These are phyloP conservation scores for Vidua chalybeata DNA, from an alignment of 2,113 vertebrate species.

Conservation along the genomic window DNA sequence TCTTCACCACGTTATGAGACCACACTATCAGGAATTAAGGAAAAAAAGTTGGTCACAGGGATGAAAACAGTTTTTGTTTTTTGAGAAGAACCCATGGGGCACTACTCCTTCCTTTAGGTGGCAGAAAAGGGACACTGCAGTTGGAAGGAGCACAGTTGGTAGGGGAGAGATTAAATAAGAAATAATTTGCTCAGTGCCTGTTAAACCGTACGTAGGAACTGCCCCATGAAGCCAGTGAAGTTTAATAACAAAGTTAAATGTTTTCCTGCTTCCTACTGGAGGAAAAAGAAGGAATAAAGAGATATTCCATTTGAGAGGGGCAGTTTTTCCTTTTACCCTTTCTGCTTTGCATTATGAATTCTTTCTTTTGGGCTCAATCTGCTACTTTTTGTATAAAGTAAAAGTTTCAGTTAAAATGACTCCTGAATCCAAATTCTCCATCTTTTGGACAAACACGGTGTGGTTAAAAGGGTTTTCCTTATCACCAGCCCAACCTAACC, in stretches of 20 bases:
- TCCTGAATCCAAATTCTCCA: neutral
- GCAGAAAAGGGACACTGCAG: slow-evolving; percentile 26
- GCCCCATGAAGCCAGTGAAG: neutral
- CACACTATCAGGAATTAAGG: accelerated
- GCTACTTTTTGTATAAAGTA: neutral
- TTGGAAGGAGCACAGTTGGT: neutral
- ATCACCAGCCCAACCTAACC: neutral
- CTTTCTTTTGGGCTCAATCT: neutral
- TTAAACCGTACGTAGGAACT: neutral
- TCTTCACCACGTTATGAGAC: accelerated
- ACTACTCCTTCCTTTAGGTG: slow-evolving; percentile 30
- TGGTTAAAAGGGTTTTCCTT: neutral
- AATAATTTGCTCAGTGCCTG: neutral
- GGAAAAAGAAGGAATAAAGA: neutral
- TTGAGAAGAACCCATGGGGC: neutral
- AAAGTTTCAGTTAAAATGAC: neutral
- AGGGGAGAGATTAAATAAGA: neutral
- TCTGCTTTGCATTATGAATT: neutral
- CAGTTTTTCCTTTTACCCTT: neutral
- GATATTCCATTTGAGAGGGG: neutral
- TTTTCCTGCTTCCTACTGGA: neutral
- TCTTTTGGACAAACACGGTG: neutral
- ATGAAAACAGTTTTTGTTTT: neutral
- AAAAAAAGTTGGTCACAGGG: neutral
- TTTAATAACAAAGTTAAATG: neutral